Percentiles rank a stretch among this genome's conserved stretches.
Conservation (phyloP, 2,113 vertebrate species). For the Dasyurus viverrinus region DNA sequence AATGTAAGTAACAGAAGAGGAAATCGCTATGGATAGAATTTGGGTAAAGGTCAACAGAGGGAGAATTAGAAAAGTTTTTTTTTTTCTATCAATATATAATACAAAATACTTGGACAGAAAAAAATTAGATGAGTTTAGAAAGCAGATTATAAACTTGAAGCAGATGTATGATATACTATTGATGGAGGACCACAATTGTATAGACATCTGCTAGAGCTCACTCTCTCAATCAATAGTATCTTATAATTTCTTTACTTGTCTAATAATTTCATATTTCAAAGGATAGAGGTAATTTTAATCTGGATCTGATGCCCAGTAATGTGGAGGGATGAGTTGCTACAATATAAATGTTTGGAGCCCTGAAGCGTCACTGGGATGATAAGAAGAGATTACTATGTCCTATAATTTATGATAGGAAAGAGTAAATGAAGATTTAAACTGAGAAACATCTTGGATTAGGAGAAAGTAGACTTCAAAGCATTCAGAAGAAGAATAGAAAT, state of each 20-base stretch:
- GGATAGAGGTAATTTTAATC: not conserved
- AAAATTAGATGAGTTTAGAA: not conserved
- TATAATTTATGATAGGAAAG: not conserved
- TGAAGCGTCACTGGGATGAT: not conserved
- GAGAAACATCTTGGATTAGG: not conserved
- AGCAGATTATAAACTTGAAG: not conserved
- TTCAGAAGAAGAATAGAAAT: not conserved
- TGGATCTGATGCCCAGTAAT: not conserved
- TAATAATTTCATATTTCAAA: not conserved
- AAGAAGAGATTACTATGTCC: not conserved
- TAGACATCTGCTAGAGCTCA: not conserved
- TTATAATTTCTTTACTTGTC: not conserved
- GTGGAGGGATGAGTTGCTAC: not conserved
- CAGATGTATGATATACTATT: not conserved
- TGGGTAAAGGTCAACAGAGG: not conserved
- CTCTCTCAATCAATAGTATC: not conserved
- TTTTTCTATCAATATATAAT: not conserved
- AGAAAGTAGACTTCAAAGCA: not conserved
- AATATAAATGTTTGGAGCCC: not conserved
- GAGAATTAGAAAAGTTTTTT: not conserved
- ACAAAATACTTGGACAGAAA: not conserved
- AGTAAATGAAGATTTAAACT: not conserved
- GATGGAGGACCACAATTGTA: not conserved
- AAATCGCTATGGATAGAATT: not conserved
- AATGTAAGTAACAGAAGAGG: not conserved